Evolutionary conservation across 2,797 vertebrate genomes (phyloP).

Genomic region (Cirrhinus mrigala): DNA sequence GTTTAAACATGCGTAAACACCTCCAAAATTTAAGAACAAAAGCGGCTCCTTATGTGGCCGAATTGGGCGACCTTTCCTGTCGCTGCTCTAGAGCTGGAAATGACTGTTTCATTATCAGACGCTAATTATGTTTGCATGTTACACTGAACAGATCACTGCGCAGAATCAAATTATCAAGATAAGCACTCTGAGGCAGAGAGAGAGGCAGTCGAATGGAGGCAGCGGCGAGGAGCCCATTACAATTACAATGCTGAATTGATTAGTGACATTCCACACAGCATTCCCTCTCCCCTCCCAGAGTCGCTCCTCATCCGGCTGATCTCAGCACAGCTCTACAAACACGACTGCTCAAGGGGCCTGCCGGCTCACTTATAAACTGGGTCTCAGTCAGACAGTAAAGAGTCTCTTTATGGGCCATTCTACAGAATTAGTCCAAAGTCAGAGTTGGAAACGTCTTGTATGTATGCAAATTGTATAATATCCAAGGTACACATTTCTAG

Average conservation of each 20-base stretch:
- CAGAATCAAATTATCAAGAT: slow-evolving; percentile 76
- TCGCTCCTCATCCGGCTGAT: slow-evolving; percentile 9
- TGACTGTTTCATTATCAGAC: slow-evolving; percentile 68
- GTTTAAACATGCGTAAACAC: neutral
- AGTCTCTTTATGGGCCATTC: too few species aligned
- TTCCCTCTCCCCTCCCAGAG: slow-evolving; percentile 1
- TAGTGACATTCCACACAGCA: slow-evolving; percentile 73
- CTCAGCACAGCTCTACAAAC: slow-evolving; percentile 42
- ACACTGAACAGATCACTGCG: slow-evolving; percentile 75
- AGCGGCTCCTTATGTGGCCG: slow-evolving; percentile 35
- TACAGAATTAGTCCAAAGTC: too few species aligned
- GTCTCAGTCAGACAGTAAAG: slow-evolving; percentile 27
- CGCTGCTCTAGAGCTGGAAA: slow-evolving; percentile 59
- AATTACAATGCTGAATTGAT: slow-evolving; percentile 80
- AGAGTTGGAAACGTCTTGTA: too few species aligned
- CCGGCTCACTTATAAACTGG: slow-evolving; percentile 25
- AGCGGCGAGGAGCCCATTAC: slow-evolving; percentile 61
- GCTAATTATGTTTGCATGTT: slow-evolving; percentile 73
- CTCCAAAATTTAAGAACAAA: neutral
- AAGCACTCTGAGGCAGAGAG: slow-evolving; percentile 71
- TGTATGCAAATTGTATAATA: too few species aligned
- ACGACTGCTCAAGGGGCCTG: slow-evolving; percentile 21
- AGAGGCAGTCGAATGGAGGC: slow-evolving; percentile 68
- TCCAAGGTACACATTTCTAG: too few species aligned
- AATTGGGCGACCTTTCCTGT: slow-evolving; percentile 61